Conservation (phyloP, 2,797 vertebrate species). For the Denticeps clupeoides region DNA sequence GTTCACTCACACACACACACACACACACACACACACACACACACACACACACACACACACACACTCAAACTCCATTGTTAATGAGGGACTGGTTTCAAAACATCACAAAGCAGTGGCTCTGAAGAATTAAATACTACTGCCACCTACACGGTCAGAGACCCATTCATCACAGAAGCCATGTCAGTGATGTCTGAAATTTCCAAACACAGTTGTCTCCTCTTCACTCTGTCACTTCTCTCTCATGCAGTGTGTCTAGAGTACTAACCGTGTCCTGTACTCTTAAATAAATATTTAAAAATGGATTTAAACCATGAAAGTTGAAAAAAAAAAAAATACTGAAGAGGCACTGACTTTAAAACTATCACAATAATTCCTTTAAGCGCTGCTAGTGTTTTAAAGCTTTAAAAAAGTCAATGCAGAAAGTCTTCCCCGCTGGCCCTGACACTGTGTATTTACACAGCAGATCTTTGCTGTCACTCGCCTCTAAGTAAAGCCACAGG, state of each 20-base stretch:
- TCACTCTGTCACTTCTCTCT: no score
- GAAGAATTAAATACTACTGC: slow-evolving; percentile 58
- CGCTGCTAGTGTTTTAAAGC: no score
- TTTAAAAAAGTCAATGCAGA: no score
- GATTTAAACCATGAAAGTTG: no score
- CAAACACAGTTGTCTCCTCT: no score
- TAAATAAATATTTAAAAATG: no score
- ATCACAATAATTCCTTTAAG: no score
- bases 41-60: slow-evolving; percentile 50
- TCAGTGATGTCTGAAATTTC: no score
- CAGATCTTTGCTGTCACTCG: background rate
- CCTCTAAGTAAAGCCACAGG: slow-evolving; percentile 1
- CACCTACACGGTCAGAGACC: slow-evolving; percentile 53
- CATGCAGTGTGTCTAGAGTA: no score
- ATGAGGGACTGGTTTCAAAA: background rate
- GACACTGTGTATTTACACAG: background rate
- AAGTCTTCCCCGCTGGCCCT: background rate
- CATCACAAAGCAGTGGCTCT: slow-evolving; percentile 13
- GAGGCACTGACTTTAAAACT: no score
- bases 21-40: slow-evolving; percentile 35
- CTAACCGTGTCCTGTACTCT: no score
- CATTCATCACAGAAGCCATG: slow-evolving; percentile 27
- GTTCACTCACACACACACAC: slow-evolving; percentile 18
- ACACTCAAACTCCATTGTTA: background rate
- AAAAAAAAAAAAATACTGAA: no score